Percentiles rank a stretch among this genome's conserved stretches.
phyloP scores from a whole-genome alignment of 2,797 vertebrate genomes.

The Enteromius mattozi region DNA sequence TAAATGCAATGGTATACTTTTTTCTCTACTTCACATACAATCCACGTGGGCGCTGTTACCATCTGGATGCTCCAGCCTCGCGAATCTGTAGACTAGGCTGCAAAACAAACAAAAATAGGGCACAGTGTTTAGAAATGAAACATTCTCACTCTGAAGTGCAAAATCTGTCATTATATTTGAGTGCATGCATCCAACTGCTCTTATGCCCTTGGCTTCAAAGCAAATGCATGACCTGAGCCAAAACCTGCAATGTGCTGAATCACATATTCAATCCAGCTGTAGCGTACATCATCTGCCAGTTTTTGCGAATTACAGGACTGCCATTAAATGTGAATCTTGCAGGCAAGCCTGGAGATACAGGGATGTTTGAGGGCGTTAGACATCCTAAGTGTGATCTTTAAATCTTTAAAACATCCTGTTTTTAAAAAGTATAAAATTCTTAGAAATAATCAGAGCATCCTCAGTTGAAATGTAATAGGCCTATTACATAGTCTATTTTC shows the following conservation, averaged over 20 bases:
- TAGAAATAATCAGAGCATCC: no score
- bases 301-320: not conserved
- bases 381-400: not conserved
- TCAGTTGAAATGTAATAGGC: no score
- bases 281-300: not conserved
- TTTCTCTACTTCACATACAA: constrained; percentile 12
- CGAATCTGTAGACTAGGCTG: not conserved
- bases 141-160: constrained; percentile 9
- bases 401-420: not conserved
- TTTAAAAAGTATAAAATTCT: not conserved
- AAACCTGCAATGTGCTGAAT: constrained; percentile 13
- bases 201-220: constrained; percentile 22
- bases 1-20: not conserved
- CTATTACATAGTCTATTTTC: no score
- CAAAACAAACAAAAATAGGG: constrained; percentile 18
- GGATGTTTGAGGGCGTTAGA: not conserved
- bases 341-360: no score
- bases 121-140: constrained; percentile 1
- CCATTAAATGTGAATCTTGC: not conserved
- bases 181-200: not conserved
- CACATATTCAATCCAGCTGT: constrained; percentile 5
- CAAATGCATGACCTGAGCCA: not conserved
- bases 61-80: not conserved
- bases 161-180: constrained; percentile 20
- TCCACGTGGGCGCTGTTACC: not conserved